Base-by-base conservation (phyloP, 2,113 vertebrate species). In the Equus przewalskii region DNA sequence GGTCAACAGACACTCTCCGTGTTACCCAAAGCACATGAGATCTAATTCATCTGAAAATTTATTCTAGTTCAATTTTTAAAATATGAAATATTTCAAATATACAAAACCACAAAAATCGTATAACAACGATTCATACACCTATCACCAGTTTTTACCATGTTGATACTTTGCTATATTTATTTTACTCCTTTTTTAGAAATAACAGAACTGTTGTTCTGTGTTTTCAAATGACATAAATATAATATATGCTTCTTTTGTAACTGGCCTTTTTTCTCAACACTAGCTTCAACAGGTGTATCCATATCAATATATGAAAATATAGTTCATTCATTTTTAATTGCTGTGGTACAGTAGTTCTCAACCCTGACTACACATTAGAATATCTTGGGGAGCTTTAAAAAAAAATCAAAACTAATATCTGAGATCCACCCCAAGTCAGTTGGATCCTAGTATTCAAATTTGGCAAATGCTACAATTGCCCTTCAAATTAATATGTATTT, bases 21-120 rank as follows among this genome's bases (percentile, higher is more conserved):
- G 19, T 51, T 64, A 69, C 21, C 13, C 28, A 76, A 15, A 19
- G n/a, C n/a, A 54, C 4, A 15, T 4, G 13, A 75, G 28, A 51
- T 10, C 11, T 44, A 65, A 87, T 49, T 72, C 18, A 67, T 36
- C 5, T 14, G 22, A 89, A 19, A 91, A 78, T 72, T 21, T 86
- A 24, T 92, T 78, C 81, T 76, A 64, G 41, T 18, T 94, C 16
- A 56, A 46, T 58, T 82, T 96, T 83, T 93, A 33, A 96, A 94
- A 62, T 44, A 26, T 41, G 6, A 73, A 94, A 10, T 69, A 62
- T 51, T 93, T 91, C 15, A 95, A 56, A 69, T 73, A 87, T 60
- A 10, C 51, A 56, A 22, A 92, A 73, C 11, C 33, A 33, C 1
- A 46, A 93, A 62, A 64, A 76, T 79, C 79, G 28, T 64, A 21